These are phyloP conservation scores for Micrastur ruficollis DNA, from an alignment of 2,797 vertebrate species.

Conservation along the genomic window DNA sequence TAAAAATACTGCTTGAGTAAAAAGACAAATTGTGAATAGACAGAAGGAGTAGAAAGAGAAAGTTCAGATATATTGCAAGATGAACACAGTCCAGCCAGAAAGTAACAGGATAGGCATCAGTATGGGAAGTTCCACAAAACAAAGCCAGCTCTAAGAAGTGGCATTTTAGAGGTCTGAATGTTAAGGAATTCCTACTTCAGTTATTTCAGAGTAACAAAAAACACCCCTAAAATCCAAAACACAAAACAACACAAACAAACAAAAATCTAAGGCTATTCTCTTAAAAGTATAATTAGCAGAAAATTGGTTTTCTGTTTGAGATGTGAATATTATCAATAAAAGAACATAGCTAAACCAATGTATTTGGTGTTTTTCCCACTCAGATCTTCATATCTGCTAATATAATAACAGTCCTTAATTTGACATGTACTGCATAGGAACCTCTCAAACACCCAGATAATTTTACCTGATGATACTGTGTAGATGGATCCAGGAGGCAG, in stretches of 20 bases:
- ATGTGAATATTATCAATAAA: not conserved
- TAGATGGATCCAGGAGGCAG: conserved; percentile 92
- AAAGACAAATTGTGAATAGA: not conserved
- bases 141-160: not conserved
- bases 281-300: not conserved
- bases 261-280: not conserved
- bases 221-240: not conserved
- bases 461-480: conserved; percentile 96
- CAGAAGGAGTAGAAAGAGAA: not conserved
- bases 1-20: not conserved
- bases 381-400: not conserved
- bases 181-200: not conserved
- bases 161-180: not conserved
- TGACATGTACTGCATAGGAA: not conserved
- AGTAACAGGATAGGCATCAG: not conserved
- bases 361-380: not conserved
- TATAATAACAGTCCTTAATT: not conserved
- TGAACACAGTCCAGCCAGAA: not conserved
- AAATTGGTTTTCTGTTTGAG: not conserved
- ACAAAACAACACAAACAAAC: not conserved
- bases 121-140: not conserved
- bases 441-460: not conserved
- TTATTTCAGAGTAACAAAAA: not conserved
- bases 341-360: not conserved
- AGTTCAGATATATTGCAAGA: not conserved